Evolutionary conservation across 2,797 vertebrate genomes (phyloP), one percentile per base, ranked within the genome.

Genomic region (Mus caroli): DNA sequence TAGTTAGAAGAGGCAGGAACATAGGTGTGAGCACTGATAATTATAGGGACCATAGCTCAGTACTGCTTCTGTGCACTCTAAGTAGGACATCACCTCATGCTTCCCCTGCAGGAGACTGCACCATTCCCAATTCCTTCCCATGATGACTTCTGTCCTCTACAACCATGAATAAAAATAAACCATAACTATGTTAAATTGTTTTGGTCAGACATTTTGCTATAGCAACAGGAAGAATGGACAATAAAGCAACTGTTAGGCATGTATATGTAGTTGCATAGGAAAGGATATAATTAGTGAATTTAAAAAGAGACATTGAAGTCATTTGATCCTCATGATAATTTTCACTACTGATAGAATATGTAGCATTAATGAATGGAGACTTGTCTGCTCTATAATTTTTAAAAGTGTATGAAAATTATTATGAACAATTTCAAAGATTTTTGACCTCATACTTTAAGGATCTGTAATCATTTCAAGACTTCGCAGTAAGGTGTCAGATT

Each of bases 301-400:
- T 52, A 92, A 13, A 86, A 34, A 91, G 67, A 82, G 43, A 52
- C 40, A 26, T 76, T 85, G 54, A 77, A 67, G 90, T 85, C 28
- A 85, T 14, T 56, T 92, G 78, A 20, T 89, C 52, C n/a, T 83
- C 85, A 46, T 46, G 34, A 17, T n/a, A 80, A 73, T 86, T 89
- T 91, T 50, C 14, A 46, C n/a, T 77, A 75, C 9, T 78, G 58
- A 20, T 78, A 67, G 37, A 87, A 31, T 60, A 56, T 64, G 67
- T 75, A 5, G 83, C 71, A 26, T 75, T 76, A 60, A 83, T 91
- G 43, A 91, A 80, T 6, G 31, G 43, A 69, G 8, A 40, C 9
- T 62, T 91, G 50, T 13, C 28, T 85, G 22, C 40, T 67, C 10
- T 31, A 46, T 73, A 86, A 2, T 40, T 58, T 34, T 37, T 10